phyloP scores from a whole-genome alignment of 1,140 invertebrate species.

The Anastrepha ludens region DNA sequence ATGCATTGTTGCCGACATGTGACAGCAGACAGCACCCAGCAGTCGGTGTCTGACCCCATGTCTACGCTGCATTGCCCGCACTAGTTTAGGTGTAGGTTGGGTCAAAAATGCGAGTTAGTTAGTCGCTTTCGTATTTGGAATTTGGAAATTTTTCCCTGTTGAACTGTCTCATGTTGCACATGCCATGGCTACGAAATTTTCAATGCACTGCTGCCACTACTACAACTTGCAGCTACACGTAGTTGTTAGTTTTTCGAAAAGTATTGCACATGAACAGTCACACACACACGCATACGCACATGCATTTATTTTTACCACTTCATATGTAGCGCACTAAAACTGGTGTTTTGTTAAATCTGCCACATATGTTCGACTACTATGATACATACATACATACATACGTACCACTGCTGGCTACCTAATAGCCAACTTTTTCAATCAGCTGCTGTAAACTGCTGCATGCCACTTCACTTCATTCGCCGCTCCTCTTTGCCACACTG shows the following conservation, averaged over 20 bases:
- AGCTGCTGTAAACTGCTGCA: conserved; percentile 28
- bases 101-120: conserved; percentile 3
- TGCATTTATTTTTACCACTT: not conserved
- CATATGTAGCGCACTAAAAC: not conserved
- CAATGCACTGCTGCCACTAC: conserved; percentile 24
- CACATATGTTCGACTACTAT: not conserved
- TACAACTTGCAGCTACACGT: too few species aligned
- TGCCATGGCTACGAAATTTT: conserved; percentile 27
- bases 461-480: conserved; percentile 1
- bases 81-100: not conserved
- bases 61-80: not conserved
- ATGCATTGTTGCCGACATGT: not conserved
- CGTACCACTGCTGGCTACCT: not conserved
- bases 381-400: not conserved
- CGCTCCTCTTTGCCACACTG: not conserved
- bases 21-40: not conserved
- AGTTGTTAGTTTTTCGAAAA: conserved; percentile 5
- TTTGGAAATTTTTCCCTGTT: not conserved
- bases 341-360: conserved; percentile 16
- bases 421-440: conserved; percentile 9
- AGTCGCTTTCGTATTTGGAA: not conserved
- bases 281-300: not conserved
- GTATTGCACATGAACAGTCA: not conserved
- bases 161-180: not conserved
- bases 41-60: not conserved